Conservation (phyloP, 2,888 invertebrate species). For the Entomobrya proxima region DNA sequence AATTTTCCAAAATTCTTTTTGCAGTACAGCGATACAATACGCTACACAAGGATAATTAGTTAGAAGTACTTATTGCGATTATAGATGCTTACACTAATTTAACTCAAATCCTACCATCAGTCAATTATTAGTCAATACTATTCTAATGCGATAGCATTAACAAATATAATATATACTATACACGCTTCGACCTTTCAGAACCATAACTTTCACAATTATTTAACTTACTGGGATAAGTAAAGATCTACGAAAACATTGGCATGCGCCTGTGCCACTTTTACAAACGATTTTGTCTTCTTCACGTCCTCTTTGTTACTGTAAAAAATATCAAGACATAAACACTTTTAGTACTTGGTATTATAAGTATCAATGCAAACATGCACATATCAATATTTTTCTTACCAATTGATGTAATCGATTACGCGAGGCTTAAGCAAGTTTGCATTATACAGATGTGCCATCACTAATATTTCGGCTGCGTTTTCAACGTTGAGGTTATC, state of each 20-base stretch:
- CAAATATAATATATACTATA: not conserved
- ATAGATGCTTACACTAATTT: too few relatives aligned
- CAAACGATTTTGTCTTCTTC: constrained; percentile 71
- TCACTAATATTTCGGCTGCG: constrained; percentile 71
- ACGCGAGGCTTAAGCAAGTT: constrained; percentile 68
- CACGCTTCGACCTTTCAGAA: not conserved
- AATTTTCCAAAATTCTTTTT: too few relatives aligned
- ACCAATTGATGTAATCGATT: constrained; percentile 71
- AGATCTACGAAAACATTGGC: constrained; percentile 74
- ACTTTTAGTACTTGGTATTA: not conserved
- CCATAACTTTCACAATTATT: not conserved
- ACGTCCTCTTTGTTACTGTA: constrained; percentile 74
- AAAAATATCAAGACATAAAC: not conserved
- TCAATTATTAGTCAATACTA: too few relatives aligned
- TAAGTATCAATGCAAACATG: not conserved
- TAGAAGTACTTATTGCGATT: too few relatives aligned
- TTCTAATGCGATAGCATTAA: too few relatives aligned
- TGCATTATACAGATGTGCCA: constrained; percentile 73
- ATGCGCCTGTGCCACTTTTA: constrained; percentile 69
- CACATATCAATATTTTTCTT: not conserved
- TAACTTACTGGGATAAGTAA: constrained; percentile 71
- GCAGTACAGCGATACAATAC: too few relatives aligned
- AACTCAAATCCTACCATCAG: too few relatives aligned
- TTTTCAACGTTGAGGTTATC: constrained; percentile 72
- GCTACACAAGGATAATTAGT: too few relatives aligned